Evolutionary conservation across 1,140 invertebrate species (phyloP).

Genomic region (Papilio polyxenes): DNA sequence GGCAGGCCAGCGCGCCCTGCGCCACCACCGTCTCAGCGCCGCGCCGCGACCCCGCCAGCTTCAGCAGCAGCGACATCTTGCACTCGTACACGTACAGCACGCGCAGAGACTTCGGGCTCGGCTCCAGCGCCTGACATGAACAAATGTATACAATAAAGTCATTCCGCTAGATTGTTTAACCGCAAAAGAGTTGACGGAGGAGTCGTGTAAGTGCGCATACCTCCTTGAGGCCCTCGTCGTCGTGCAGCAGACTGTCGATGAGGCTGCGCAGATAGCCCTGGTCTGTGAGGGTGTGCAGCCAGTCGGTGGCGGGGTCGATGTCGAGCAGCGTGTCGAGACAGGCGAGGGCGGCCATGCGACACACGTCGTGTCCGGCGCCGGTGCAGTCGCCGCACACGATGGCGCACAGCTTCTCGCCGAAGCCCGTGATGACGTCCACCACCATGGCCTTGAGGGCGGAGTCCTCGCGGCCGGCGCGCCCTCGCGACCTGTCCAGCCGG

Average conservation of each 20-base stretch:
- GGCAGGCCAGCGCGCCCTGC: constrained; percentile 86
- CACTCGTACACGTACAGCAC: constrained; percentile 93
- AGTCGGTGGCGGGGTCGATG: constrained; percentile 86
- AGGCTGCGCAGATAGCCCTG: constrained; percentile 92
- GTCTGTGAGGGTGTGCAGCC: constrained; percentile 87
- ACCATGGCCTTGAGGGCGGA: constrained; percentile 70
- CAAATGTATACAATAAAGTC: background rate
- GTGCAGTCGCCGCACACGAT: constrained; percentile 92
- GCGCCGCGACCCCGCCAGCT: constrained; percentile 85
- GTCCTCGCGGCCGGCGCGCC: constrained; percentile 61
- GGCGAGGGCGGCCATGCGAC: constrained; percentile 92
- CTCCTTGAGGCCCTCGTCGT: constrained; percentile 86
- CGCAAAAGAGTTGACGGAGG: too few species aligned
- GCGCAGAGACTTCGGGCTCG: constrained; percentile 85
- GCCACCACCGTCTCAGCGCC: constrained; percentile 90
- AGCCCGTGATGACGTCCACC: constrained; percentile 80
- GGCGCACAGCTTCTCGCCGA: constrained; percentile 91
- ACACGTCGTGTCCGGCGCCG: constrained; percentile 92
- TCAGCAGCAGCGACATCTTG: constrained; percentile 90
- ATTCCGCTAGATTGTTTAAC: background rate
- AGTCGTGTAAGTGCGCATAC: constrained; percentile 51
- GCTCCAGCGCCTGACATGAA: constrained; percentile 82
- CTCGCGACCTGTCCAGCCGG: constrained; percentile 82
- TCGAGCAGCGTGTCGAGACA: constrained; percentile 90
- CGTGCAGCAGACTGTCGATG: constrained; percentile 89